Percentiles rank a stretch among this genome's conserved stretches.
phyloP scores from a whole-genome alignment of 1,140 invertebrate species.

The Batillaria attramentaria region DNA sequence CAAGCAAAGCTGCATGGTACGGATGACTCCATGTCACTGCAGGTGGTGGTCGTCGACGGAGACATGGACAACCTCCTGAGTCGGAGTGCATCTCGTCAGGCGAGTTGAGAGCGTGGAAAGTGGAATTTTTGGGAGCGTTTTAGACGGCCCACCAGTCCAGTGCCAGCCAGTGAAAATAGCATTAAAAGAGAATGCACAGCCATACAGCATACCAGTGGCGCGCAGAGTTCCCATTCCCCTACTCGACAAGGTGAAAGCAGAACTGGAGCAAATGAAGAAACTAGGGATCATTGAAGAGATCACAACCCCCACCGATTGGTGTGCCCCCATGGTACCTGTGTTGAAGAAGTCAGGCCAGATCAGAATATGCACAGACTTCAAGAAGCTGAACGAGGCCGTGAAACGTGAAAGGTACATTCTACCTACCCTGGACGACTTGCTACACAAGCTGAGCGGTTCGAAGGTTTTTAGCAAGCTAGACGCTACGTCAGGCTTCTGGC shows the following conservation, averaged over 20 bases:
- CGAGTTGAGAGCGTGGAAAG: not conserved
- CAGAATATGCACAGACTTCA: not conserved
- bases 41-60: not conserved
- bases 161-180: not conserved
- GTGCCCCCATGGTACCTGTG: not conserved
- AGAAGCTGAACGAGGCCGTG: not conserved
- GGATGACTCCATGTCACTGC: not conserved
- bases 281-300: slow-evolving; percentile 1
- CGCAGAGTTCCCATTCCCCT: slow-evolving; percentile 1
- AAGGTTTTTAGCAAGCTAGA: slow-evolving; percentile 33
- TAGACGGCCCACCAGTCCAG: not conserved
- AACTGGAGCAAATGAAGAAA: slow-evolving; percentile 19
- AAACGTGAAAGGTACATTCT: not conserved
- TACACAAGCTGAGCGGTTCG: slow-evolving; percentile 22
- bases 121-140: too few species aligned
- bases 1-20: not conserved
- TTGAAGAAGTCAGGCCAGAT: not conserved
- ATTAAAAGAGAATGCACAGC: not conserved
- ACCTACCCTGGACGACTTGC: not conserved
- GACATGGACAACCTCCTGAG: slow-evolving; percentile 15
- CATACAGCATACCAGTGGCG: slow-evolving; percentile 7
- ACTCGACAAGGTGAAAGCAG: slow-evolving; percentile 8
- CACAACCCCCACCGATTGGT: slow-evolving; percentile 21
- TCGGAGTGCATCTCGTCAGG: not conserved
- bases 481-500: slow-evolving; percentile 36